These are phyloP conservation scores for Mesembrinibis cayennensis DNA, from an alignment of 2,113 vertebrate species.

Conservation along the genomic window DNA sequence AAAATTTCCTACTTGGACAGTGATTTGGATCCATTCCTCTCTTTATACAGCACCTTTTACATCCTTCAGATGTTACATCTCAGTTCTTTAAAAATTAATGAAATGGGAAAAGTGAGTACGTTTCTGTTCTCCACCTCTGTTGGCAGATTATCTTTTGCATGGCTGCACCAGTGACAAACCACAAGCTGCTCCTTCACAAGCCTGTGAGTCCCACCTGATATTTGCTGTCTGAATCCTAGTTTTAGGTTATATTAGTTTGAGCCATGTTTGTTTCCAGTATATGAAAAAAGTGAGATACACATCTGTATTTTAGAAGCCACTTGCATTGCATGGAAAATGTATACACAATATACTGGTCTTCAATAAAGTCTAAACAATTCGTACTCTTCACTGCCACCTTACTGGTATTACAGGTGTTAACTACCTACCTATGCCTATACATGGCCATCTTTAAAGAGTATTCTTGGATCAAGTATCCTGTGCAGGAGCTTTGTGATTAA, in stretches of 20 bases:
- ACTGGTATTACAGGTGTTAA: background rate
- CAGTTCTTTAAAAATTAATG: background rate
- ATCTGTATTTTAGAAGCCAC: background rate
- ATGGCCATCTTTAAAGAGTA: background rate
- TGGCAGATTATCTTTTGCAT: background rate
- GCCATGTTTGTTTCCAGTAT: background rate
- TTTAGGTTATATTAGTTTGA: background rate
- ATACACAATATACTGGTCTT: background rate
- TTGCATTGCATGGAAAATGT: background rate
- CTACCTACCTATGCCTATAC: background rate
- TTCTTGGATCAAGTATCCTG: background rate
- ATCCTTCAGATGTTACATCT: background rate
- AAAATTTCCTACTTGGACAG: background rate
- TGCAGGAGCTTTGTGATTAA: background rate
- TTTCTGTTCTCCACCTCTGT: background rate
- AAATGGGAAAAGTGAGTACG: background rate
- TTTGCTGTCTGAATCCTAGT: background rate
- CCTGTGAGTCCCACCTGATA: background rate
- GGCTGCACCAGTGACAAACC: background rate
- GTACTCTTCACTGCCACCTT: background rate
- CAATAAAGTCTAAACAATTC: background rate
- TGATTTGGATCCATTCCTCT: background rate
- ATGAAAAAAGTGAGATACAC: background rate
- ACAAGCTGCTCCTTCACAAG: background rate
- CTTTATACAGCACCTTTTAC: background rate